Base-by-base conservation (phyloP, 1,140 invertebrate species). In the Trichonephila inaurata region DNA sequence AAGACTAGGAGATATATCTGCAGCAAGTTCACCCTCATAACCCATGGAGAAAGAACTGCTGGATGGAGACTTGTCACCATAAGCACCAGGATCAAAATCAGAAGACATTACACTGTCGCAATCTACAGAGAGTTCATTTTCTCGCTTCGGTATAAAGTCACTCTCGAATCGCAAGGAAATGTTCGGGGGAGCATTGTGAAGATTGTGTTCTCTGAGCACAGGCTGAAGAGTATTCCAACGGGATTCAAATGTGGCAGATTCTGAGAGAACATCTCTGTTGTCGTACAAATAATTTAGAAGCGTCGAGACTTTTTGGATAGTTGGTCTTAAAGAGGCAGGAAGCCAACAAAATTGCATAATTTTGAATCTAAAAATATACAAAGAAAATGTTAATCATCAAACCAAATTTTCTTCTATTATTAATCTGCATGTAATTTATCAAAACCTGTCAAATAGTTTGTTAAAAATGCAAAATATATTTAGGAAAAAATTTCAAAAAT, bases 321-420 rank as follows among this genome's bases (percentile, higher is more conserved):
- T 94, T 8, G 96, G 97, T 94, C 95, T 95, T 89, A 94, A 96
- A 93, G 94, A 94, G 16, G 86, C 51, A 21, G 82, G 95, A 69
- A 96, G 95, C 97, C 97, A 97, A 95, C 97, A 97, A 16, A 97
- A 95, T 95, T 97, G 96, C 97, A 97, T 97, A 83, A 97, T 96
- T 95, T 97, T 96, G 95, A 97, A 97, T 94, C 97, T 97, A 95
- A 12, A 69, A 96, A 96, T 91, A 60, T 87, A 44, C 33, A 91
- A 94, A 77, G 85, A 66, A 93, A 95, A 14, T 81, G 44, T 86
- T 28, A 88, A 24, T 51, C 7, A 51, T 51, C 51, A 51, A 51
- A 51, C 51, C 10, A 12, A 51, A 51, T 51, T 10, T 51, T 10
- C 7, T 51, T 12, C 51, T 7, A 51, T 51, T 12, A 10, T 7